Base-by-base conservation (phyloP, 2,797 vertebrate species). In the Leptatherina wallacei region DNA sequence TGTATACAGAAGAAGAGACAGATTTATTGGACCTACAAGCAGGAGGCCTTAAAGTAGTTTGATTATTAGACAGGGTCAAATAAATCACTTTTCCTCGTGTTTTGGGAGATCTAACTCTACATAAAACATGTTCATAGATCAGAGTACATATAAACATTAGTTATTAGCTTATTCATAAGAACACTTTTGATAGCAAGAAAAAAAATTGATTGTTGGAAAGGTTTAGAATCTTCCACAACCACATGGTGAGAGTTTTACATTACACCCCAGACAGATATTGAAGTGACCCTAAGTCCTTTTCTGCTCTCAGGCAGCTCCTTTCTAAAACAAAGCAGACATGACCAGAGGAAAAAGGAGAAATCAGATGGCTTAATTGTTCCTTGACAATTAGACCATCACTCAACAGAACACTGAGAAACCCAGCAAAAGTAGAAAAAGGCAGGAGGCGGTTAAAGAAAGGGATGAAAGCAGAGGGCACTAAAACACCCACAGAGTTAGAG, bases 361-460 rank as follows among this genome's bases (percentile, higher is more conserved):
- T 95, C 93, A 93, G 93, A 95, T 94, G 91, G 92, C 93, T 94
- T 94, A 92, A 94, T 93, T 94, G 92, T 94, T 92, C 88, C 82
- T 58, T 76, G 85, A 92, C 91, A 92, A 94, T 94, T 91, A 93
- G 91, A 91, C 93, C 93, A 94, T 95, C 94, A 94, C 89, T 95
- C 94, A 94, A 84, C 82, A 87, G 90, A 92, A 94, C 89, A 92
- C 65, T 89, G 89, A 90, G 86, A 84, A 87, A 82, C 85, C 83
- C 80, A 87, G 93, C 88, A 89, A 90, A 91, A 93, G 91, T 86
- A 87, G 88, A 89, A 89, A 47, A 88, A 90, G 85, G 87, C 89
- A 85, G 91, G 89, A 85, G 85, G 89, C 74, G 42, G 75, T 74
- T 61, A 66, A 89, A 93, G 89, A 93, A 95, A 92, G 80, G 88